Conservation (phyloP, 2,888 invertebrate species). For the Sinotaia quadrata region DNA sequence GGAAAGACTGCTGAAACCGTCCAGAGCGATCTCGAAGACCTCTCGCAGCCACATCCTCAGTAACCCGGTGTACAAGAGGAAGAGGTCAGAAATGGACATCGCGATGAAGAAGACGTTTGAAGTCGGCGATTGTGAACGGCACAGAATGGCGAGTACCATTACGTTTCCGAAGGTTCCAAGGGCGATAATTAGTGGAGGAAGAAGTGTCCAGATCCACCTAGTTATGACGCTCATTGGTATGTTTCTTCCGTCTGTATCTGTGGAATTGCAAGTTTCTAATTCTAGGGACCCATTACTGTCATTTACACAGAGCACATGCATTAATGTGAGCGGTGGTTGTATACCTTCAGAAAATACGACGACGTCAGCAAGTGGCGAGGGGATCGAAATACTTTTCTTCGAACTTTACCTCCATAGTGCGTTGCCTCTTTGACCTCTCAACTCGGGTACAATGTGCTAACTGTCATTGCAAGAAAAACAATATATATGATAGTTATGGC, state of each 20-base stretch:
- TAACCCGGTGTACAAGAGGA: background rate
- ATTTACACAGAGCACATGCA: no score
- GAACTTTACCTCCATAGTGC: no score
- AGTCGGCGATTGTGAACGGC: background rate
- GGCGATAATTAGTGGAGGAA: background rate
- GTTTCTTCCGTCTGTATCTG: background rate
- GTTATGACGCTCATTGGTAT: background rate
- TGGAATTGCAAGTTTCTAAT: background rate
- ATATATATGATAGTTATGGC: no score
- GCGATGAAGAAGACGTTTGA: background rate
- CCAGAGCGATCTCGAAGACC: background rate
- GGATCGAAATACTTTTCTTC: no score
- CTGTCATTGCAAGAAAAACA: no score
- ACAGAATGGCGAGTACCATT: background rate
- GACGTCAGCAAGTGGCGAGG: no score
- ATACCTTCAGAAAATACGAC: no score
- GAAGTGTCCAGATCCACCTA: background rate
- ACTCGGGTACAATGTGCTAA: no score
- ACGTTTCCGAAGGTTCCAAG: conserved; percentile 5
- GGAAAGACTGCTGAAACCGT: background rate
- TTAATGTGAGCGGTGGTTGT: no score
- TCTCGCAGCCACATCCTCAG: background rate
- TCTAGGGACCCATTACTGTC: no score
- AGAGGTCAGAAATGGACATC: conserved; percentile 9
- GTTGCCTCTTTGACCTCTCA: no score